Conservation (phyloP, 2,888 invertebrate genomes). For the Lasioglossum vierecki region DNA sequence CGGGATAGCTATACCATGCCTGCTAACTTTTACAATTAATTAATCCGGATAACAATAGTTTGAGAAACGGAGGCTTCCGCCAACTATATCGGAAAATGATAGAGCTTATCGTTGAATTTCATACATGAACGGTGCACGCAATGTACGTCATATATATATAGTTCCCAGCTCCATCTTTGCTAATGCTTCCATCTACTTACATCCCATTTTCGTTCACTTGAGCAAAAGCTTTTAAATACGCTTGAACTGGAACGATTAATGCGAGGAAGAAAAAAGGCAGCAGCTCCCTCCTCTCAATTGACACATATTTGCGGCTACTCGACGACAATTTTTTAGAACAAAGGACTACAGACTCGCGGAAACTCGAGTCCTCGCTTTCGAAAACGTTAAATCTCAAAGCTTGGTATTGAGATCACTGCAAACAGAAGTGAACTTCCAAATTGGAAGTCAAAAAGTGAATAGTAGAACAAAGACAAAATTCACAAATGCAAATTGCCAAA, state of each 20-base stretch:
- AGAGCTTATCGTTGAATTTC: slow-evolving; percentile 36
- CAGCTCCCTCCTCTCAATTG: not conserved
- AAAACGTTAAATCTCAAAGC: not conserved
- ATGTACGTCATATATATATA: not conserved
- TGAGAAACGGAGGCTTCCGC: not conserved
- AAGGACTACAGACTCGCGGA: not conserved
- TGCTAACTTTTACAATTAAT: not conserved
- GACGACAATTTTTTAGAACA: not conserved
- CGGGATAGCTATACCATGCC: not conserved
- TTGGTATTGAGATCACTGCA: not conserved
- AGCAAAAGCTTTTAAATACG: slow-evolving; percentile 18
- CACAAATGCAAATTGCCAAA: not conserved
- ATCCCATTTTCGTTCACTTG: slow-evolving; percentile 16
- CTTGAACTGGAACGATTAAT: slow-evolving; percentile 16
- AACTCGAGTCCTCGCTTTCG: not conserved
- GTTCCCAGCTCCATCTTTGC: slow-evolving; percentile 1
- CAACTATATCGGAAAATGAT: not conserved
- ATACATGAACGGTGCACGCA: slow-evolving; percentile 38
- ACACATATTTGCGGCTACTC: slow-evolving; percentile 5
- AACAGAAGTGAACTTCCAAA: not conserved
- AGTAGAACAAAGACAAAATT: not conserved
- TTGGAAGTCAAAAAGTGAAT: not conserved
- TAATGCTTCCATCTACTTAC: slow-evolving; percentile 27
- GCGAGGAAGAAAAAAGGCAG: not conserved
- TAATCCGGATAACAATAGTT: not conserved